Base-by-base conservation (phyloP, 2,113 vertebrate genomes). In the Raja brachyura region DNA sequence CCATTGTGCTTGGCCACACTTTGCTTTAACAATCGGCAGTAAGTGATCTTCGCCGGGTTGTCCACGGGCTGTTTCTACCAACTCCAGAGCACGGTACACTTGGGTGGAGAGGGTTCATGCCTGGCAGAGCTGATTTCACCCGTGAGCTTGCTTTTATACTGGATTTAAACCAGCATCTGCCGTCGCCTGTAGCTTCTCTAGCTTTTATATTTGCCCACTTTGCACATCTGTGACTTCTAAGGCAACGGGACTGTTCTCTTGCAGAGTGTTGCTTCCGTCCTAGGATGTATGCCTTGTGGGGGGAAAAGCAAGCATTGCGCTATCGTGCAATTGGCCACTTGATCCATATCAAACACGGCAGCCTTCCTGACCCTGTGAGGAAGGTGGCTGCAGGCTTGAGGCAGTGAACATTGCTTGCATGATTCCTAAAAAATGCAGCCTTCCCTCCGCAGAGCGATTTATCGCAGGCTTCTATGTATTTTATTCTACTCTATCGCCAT, bases 311-410 rank as follows among this genome's bases (percentile, higher is more conserved):
- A n/a, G 14, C 2, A 2, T 56, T 63, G 28, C 5, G 25, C 31
- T 63, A 88, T 61, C 6, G 2, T 88, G 8, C 59, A 88, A 31
- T 88, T 88, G 31, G 28, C 59, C 18, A 61, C 83, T 88, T 88
- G 83, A 88, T 88, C 56, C 83, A 63, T n/a, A 88, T 88, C 59
- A 63, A 63, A 88, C 83, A 14, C 18, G 59, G 83, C 83, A 88
- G 59, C 28, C 56, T 63, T 63, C 83, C 5, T 88, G 83, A 88
- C 83, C 83, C 83, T 63, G 59, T 31, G 28, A 88, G 56, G 56
- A 86, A 61, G 16, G 83, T 16, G 28, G 59, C 56, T 86, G 56
- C 16, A 31, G 59, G 59, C 83, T 61, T 63, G 18, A 63, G 25
- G 59, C 56, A n/a, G 3, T 5, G 59, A 31, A 28, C 13, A 63